Conservation (phyloP, 2,797 vertebrate genomes). For the Adrianichthys oophorus region DNA sequence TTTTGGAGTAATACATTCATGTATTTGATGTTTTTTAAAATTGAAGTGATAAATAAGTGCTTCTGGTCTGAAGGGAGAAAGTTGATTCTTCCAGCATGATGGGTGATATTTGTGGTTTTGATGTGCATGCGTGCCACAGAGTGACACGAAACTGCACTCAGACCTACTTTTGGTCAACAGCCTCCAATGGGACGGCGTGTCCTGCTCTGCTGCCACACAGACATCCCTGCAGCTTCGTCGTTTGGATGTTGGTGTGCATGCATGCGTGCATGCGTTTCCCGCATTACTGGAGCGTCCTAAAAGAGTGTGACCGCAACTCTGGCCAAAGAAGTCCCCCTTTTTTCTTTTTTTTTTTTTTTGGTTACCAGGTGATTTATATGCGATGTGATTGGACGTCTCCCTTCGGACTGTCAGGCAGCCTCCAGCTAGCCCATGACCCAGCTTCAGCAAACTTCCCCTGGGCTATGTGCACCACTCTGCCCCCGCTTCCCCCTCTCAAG, state of each 20-base stretch:
- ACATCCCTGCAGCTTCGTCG: conserved; percentile 25
- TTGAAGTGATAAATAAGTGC: no score
- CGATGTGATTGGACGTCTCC: conserved; percentile 51
- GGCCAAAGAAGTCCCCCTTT: conserved; percentile 49
- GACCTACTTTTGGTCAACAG: conserved; percentile 43
- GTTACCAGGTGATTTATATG: conserved; percentile 67
- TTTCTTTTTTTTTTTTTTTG: conserved; percentile 8
- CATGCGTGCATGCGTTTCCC: conserved; percentile 10
- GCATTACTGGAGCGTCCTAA: conserved; percentile 31
- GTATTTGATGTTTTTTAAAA: no score
- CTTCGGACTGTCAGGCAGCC: conserved; percentile 30
- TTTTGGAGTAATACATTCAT: conserved; percentile 26
- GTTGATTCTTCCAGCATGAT: background rate
- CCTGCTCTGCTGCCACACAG: conserved; percentile 43
- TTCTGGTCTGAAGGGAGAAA: background rate
- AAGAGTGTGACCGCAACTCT: conserved; percentile 47
- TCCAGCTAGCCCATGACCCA: conserved; percentile 39
- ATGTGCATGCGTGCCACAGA: conserved; percentile 26
- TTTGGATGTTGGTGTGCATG: conserved; percentile 14
- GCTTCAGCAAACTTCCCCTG: conserved; percentile 44
- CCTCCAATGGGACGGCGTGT: conserved; percentile 41
- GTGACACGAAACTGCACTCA: conserved; percentile 48
- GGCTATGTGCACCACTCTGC: conserved; percentile 23
- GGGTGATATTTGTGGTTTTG: conserved; percentile 8
- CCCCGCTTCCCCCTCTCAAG: conserved; percentile 29